Conservation (phyloP, 2,113 vertebrate genomes). For the Hiodon alosoides region DNA sequence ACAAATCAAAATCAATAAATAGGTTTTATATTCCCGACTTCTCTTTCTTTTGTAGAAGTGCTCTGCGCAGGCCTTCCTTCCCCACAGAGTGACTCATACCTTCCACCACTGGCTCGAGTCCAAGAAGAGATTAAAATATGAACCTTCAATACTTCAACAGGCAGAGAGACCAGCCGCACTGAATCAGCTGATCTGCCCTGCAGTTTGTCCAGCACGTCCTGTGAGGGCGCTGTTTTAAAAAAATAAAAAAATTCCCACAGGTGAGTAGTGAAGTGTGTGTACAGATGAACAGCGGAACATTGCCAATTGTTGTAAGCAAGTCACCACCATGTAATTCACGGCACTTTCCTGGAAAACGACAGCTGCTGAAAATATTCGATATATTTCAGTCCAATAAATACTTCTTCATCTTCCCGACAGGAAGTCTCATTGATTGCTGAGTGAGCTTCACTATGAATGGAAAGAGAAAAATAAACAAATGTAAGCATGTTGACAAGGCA, state of each 20-base stretch:
- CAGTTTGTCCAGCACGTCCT: not conserved
- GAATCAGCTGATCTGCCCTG: not conserved
- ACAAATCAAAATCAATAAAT: not conserved
- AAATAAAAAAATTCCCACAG: not conserved
- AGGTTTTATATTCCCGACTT: not conserved
- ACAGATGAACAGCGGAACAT: no score
- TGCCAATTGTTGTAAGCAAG: not conserved
- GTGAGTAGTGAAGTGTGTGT: not conserved
- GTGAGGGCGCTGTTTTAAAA: constrained; percentile 12
- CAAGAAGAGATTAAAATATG: not conserved
- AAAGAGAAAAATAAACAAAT: no score
- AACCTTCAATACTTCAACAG: not conserved
- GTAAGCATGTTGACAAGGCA: no score
- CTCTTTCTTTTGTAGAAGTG: not conserved
- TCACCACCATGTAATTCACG: no score
- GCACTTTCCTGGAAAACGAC: no score
- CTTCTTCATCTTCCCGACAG: no score
- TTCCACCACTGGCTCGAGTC: constrained; percentile 10
- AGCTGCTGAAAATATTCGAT: no score
- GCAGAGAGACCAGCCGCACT: not conserved
- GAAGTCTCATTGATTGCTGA: no score
- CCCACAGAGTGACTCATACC: constrained; percentile 14
- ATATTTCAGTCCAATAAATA: no score
- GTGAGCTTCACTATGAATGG: no score
- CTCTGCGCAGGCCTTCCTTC: not conserved